phyloP scores from a whole-genome alignment of 2,888 invertebrate genomes.

The Lepidocyrtoides sp. region DNA sequence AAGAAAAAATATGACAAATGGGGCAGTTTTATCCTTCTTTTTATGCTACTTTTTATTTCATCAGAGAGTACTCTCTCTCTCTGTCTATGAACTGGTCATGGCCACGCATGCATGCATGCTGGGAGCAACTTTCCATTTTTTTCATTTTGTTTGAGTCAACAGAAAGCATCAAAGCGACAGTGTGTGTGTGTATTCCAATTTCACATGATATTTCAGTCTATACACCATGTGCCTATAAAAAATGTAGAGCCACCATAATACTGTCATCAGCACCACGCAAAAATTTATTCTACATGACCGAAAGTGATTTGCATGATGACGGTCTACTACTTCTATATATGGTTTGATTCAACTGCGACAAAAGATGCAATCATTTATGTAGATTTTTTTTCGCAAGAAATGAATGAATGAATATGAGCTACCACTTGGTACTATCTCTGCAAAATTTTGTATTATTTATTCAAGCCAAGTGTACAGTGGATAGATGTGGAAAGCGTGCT shows the following conservation, averaged over 20 bases:
- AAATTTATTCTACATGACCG: constrained; percentile 23
- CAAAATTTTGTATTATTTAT: constrained; percentile 40
- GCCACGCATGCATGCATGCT: not conserved
- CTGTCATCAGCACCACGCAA: constrained; percentile 3
- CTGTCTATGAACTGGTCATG: not conserved
- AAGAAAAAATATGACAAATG: constrained; percentile 45
- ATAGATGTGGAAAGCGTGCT: not conserved
- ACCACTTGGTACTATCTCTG: not conserved
- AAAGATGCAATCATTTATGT: constrained; percentile 50
- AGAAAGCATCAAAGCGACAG: not conserved
- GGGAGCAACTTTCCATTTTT: not conserved
- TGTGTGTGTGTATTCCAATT: not conserved
- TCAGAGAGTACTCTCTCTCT: too few species aligned
- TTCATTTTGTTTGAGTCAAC: constrained; percentile 11
- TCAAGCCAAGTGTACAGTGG: not conserved
- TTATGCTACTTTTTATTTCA: constrained; percentile 29
- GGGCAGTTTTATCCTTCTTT: constrained; percentile 14
- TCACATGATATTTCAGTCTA: not conserved
- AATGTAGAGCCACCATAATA: not conserved
- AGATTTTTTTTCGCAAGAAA: constrained; percentile 36
- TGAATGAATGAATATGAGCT: constrained; percentile 25
- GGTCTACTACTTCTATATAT: not conserved
- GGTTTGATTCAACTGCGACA: constrained; percentile 19
- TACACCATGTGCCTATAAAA: not conserved
- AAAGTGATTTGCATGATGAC: constrained; percentile 20